Conservation (phyloP, 2,888 invertebrate genomes). For the Corythucha ciliata region DNA sequence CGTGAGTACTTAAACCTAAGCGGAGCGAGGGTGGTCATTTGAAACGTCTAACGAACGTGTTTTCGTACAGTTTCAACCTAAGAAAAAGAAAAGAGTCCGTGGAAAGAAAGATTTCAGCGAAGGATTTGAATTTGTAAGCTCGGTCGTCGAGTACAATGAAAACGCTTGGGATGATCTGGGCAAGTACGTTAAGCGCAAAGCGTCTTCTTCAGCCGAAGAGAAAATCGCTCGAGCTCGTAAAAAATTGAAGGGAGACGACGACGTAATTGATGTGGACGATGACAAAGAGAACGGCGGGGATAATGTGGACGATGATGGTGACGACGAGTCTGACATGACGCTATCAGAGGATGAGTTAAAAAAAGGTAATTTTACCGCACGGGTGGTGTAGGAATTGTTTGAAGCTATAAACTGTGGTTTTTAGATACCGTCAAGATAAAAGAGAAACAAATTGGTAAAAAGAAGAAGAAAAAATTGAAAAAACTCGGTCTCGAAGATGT, state of each 20-base stretch:
- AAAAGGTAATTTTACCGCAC: conserved; percentile 40
- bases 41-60: too few species aligned
- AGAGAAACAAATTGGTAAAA: conserved; percentile 52
- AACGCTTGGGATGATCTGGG: conserved; percentile 72
- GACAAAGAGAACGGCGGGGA: conserved; percentile 17
- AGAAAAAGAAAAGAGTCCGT: conserved; percentile 62
- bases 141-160: conserved; percentile 67
- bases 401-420: too few species aligned
- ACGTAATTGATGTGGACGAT: conserved; percentile 42
- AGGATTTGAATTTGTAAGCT: conserved; percentile 71
- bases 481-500: conserved; percentile 39
- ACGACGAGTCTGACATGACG: conserved; percentile 45
- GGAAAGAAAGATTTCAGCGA: conserved; percentile 66
- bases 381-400: neutral
- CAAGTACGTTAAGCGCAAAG: conserved; percentile 70
- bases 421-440: conserved; percentile 57
- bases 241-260: too few species aligned
- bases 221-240: conserved; percentile 57
- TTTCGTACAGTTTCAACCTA: conserved; percentile 82
- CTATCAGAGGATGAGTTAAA: conserved; percentile 71
- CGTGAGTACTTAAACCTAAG: conserved; percentile 48
- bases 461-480: conserved; percentile 45
- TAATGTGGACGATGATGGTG: conserved; percentile 7
- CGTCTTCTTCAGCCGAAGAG: conserved; percentile 71
- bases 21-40: too few species aligned